phyloP scores from a whole-genome alignment of 2,113 vertebrate genomes.

The Pelodiscus sinensis region DNA sequence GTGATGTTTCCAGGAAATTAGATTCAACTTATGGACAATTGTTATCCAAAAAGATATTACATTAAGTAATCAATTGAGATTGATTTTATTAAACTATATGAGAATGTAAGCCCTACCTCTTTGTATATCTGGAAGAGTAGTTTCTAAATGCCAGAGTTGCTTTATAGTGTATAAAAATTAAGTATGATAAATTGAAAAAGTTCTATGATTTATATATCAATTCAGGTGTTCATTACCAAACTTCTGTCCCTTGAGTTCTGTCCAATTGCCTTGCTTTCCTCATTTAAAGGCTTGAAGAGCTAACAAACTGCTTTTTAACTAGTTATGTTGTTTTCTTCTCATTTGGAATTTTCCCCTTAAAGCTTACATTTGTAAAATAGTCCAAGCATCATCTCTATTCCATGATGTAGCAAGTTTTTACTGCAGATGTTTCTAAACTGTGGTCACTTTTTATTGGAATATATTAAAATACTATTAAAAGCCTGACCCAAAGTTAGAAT shows the following conservation, averaged over 20 bases:
- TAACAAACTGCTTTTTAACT: neutral
- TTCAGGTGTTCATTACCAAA: neutral
- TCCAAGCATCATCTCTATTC: neutral
- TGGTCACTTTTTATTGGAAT: neutral
- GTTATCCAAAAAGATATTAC: neutral
- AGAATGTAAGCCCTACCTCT: neutral
- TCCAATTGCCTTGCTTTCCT: neutral
- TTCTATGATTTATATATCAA: neutral
- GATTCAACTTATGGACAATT: slow-evolving; percentile 14
- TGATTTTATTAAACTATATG: slow-evolving; percentile 4
- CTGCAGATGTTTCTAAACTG: neutral
- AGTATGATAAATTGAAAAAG: neutral
- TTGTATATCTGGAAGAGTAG: neutral
- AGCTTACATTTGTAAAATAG: neutral
- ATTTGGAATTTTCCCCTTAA: neutral
- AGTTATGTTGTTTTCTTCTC: neutral
- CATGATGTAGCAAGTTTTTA: neutral
- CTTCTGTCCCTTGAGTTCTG: neutral
- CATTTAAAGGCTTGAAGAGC: neutral
- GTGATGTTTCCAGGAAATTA: neutral
- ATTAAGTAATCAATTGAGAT: neutral
- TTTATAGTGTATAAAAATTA: neutral
- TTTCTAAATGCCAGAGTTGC: neutral
- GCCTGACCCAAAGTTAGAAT: neutral
- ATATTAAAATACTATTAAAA: neutral